phyloP scores from a whole-genome alignment of 1,140 invertebrate species.

The Chironomus striatipennis region DNA sequence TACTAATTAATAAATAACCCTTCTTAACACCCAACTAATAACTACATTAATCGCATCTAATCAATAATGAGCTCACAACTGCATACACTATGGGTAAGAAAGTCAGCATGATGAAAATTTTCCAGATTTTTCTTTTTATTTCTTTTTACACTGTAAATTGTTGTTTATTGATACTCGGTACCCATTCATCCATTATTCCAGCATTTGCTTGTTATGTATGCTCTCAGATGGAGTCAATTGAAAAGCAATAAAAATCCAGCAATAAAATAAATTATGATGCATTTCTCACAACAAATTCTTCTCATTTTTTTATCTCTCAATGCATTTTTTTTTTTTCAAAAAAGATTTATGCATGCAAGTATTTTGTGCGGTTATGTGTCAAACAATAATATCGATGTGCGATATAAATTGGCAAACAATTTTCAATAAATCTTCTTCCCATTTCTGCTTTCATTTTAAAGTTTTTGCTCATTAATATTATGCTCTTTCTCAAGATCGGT shows the following conservation, averaged over 20 bases:
- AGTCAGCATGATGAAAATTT: background rate
- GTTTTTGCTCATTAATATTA: background rate
- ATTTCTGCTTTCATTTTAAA: background rate
- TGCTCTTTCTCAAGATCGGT: background rate
- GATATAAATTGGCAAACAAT: background rate
- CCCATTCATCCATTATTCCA: no score
- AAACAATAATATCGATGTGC: background rate
- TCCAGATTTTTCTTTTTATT: background rate
- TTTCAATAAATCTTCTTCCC: background rate
- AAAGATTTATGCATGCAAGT: background rate
- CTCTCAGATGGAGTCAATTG: background rate
- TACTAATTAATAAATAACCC: background rate
- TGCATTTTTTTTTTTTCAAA: background rate
- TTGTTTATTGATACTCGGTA: no score
- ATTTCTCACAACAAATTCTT: background rate
- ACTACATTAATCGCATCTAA: background rate
- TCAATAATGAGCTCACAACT: background rate
- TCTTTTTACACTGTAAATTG: background rate
- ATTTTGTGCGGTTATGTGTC: background rate
- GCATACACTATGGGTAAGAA: background rate
- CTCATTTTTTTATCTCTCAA: background rate
- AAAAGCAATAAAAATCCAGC: background rate
- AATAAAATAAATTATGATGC: constrained; percentile 10
- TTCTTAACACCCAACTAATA: background rate
- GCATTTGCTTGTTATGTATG: no score